phyloP scores from a whole-genome alignment of 2,797 vertebrate species.

The Adrianichthys oophorus region DNA sequence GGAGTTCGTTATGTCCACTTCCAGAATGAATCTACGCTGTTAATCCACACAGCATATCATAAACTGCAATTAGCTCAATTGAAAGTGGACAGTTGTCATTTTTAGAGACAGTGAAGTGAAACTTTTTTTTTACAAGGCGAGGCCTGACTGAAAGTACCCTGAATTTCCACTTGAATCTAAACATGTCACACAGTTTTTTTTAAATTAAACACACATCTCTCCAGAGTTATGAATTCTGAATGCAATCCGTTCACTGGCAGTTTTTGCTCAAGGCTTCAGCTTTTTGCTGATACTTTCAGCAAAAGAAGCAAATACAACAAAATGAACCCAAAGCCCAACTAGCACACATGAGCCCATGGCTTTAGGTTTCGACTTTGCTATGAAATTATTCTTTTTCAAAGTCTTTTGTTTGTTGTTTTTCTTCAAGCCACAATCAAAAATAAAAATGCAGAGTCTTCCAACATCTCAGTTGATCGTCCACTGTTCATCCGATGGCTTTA shows the following conservation, averaged over 20 bases:
- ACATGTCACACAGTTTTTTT: too few relatives aligned
- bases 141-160: not conserved
- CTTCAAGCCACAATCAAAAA: not conserved
- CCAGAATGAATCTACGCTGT: not conserved
- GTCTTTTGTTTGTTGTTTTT: slow-evolving; percentile 1
- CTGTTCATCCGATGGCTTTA: slow-evolving; percentile 97
- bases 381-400: not conserved
- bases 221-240: slow-evolving; percentile 3
- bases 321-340: slow-evolving; percentile 10
- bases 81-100: slow-evolving; percentile 4
- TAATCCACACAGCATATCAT: not conserved
- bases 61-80: slow-evolving; percentile 5
- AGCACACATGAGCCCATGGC: not conserved
- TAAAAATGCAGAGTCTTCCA: slow-evolving; percentile 1
- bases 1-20: not conserved
- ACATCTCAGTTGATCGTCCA: slow-evolving; percentile 75
- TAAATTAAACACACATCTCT: slow-evolving; percentile 11
- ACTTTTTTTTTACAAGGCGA: not conserved
- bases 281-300: not conserved
- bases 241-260: slow-evolving; percentile 8
- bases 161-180: slow-evolving; percentile 12
- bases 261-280: slow-evolving; percentile 5
- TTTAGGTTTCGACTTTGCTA: not conserved
- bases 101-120: slow-evolving; percentile 11
- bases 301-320: slow-evolving; percentile 8